Evolutionary conservation across 2,113 vertebrate species (phyloP).

Genomic region (Pelvicachromis taeniatus): DNA sequence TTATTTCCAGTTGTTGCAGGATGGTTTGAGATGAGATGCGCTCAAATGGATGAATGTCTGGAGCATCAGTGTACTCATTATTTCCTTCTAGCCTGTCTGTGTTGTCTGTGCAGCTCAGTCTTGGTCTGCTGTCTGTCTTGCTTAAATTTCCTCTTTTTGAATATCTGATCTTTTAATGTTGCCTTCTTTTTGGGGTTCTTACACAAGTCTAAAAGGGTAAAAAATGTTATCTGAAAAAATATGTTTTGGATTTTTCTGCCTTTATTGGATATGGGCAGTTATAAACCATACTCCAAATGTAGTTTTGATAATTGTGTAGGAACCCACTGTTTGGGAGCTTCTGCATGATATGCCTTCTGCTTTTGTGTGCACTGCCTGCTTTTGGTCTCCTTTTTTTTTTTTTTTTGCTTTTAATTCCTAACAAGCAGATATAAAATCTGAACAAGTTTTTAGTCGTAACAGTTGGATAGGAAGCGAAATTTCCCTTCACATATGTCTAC

Average conservation of each 20-base stretch:
- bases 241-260: background rate
- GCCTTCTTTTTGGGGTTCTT: slow-evolving; percentile 9
- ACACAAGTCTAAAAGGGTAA: background rate
- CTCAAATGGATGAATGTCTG: slow-evolving; percentile 43
- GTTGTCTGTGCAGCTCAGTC: background rate
- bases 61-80: slow-evolving; percentile 17
- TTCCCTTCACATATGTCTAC: background rate
- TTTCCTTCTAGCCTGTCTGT: background rate
- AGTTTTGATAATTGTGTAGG: background rate
- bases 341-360: slow-evolving; percentile 21
- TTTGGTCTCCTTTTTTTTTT: slow-evolving; percentile 2
- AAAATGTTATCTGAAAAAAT: background rate
- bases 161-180: background rate
- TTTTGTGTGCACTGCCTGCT: slow-evolving; percentile 10
- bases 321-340: background rate
- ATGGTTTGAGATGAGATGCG: slow-evolving; percentile 33
- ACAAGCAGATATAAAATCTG: background rate
- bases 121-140: background rate
- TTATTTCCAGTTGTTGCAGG: background rate
- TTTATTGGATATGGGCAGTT: accelerated
- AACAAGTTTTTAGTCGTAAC: background rate
- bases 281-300: background rate
- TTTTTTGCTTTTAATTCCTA: slow-evolving; percentile 8
- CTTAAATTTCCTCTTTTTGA: background rate
- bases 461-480: background rate